These are phyloP conservation scores for Actinostola sp. DNA, from an alignment of 92 coral and sea anemone genomes.

Conservation along the genomic window DNA sequence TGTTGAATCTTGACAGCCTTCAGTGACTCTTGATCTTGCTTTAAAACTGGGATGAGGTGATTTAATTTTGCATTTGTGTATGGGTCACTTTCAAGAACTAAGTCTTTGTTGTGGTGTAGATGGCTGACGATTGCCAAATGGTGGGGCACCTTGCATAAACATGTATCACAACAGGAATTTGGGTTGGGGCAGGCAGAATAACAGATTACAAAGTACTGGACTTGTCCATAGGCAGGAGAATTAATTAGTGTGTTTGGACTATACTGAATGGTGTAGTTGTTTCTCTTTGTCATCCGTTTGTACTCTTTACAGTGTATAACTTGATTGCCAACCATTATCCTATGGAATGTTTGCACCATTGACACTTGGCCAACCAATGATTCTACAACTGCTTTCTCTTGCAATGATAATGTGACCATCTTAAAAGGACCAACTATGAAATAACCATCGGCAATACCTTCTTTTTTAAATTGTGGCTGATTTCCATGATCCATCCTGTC, in stretches of 20 bases:
- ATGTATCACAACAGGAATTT: conserved; percentile 13
- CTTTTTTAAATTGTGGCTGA: conserved; percentile 9
- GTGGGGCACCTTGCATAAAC: conserved; percentile 17
- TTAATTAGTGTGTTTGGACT: background rate
- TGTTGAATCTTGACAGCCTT: conserved; percentile 5
- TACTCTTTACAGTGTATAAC: conserved; percentile 31
- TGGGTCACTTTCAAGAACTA: conserved; percentile 28
- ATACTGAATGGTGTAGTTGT: conserved; percentile 31
- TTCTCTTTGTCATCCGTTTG: conserved; percentile 38
- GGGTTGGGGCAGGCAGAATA: conserved; percentile 33
- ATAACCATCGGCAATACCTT: conserved; percentile 29
- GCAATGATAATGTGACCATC: background rate
- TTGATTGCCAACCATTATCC: conserved; percentile 16
- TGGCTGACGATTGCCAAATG: conserved; percentile 23
- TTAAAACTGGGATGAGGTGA: conserved; percentile 35
- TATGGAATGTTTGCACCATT: conserved; percentile 29
- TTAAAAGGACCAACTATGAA: conserved; percentile 37
- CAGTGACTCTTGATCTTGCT: background rate
- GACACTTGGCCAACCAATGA: conserved; percentile 34
- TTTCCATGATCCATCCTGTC: conserved; percentile 24
- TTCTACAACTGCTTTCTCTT: conserved; percentile 24
- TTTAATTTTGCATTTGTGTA: conserved; percentile 15
- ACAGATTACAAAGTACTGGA: conserved; percentile 16
- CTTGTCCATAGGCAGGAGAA: conserved; percentile 33
- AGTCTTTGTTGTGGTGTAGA: conserved; percentile 2